phyloP scores from a whole-genome alignment of 2,888 invertebrate genomes.

The Cyclophora punctaria region DNA sequence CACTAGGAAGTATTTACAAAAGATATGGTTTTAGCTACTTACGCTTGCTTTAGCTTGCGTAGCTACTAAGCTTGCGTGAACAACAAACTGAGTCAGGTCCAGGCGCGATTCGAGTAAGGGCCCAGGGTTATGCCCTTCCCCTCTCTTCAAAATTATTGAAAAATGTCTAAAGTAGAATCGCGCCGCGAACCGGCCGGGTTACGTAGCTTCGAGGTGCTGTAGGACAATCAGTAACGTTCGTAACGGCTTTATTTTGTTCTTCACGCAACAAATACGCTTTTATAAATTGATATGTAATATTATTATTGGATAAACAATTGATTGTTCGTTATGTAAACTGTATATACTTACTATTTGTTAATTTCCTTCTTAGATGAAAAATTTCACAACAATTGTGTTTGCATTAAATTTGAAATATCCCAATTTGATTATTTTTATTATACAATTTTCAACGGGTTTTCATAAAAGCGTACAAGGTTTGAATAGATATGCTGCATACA shows the following conservation, averaged over 20 bases:
- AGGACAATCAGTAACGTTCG: neutral
- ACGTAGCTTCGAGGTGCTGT: neutral
- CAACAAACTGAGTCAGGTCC: slow-evolving; percentile 16
- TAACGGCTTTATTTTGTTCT: slow-evolving; percentile 14
- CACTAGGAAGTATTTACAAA: slow-evolving; percentile 51
- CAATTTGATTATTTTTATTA: too few relatives aligned
- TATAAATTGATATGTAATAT: slow-evolving; percentile 23
- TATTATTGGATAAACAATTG: slow-evolving; percentile 20
- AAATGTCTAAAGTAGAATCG: too few relatives aligned
- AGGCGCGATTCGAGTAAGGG: too few relatives aligned
- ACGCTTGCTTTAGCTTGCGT: too few relatives aligned
- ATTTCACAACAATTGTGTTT: too few relatives aligned
- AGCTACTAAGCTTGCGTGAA: slow-evolving; percentile 22
- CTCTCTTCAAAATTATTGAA: too few relatives aligned
- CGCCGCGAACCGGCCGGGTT: slow-evolving; percentile 12
- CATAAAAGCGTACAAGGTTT: too few relatives aligned
- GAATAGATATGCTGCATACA: too few relatives aligned
- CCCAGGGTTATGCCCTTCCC: too few relatives aligned
- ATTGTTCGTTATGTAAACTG: slow-evolving; percentile 18
- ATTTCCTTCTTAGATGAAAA: too few relatives aligned
- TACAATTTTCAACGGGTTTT: too few relatives aligned
- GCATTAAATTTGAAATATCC: too few relatives aligned
- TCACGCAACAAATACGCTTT: slow-evolving; percentile 21
- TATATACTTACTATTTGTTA: slow-evolving; percentile 6
- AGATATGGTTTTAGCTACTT: slow-evolving; percentile 39